These are phyloP conservation scores for Philotrypesis tridentata DNA, from an alignment of 1,140 invertebrate species.

Conservation along the genomic window DNA sequence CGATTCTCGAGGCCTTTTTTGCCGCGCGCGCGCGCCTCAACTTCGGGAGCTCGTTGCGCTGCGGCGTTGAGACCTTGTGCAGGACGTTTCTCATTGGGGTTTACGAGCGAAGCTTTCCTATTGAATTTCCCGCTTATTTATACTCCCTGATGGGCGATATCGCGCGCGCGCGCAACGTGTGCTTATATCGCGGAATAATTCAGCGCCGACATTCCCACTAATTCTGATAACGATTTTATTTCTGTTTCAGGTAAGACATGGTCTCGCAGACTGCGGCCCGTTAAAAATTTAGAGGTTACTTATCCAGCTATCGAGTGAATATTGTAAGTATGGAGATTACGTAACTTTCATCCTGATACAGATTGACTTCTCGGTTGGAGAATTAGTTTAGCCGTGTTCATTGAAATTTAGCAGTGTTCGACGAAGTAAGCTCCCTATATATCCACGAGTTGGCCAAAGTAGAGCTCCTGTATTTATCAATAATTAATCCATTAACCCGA, in stretches of 20 bases:
- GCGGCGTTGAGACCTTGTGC: neutral
- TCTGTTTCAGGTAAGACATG: conserved; percentile 21
- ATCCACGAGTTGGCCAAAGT: neutral
- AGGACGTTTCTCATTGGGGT: neutral
- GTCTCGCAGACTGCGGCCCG: too few species aligned
- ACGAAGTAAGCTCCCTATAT: neutral
- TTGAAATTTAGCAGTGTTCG: conserved; percentile 10
- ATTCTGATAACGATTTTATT: too few species aligned
- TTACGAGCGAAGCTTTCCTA: neutral
- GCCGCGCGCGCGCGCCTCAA: too few species aligned
- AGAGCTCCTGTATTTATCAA: neutral
- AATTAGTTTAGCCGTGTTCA: neutral
- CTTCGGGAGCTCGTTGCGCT: neutral
- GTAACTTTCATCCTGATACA: too few species aligned
- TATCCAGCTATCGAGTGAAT: too few species aligned
- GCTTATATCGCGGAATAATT: too few species aligned
- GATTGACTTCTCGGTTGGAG: too few species aligned
- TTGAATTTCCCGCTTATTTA: neutral
- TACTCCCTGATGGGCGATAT: too few species aligned
- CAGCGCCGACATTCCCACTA: too few species aligned
- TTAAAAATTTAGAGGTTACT: too few species aligned
- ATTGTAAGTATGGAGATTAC: too few species aligned
- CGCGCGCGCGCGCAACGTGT: too few species aligned
- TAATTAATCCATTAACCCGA: neutral
- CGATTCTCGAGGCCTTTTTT: neutral